Conservation (phyloP, 2,113 vertebrate genomes). For the Mastomys natalensis region DNA sequence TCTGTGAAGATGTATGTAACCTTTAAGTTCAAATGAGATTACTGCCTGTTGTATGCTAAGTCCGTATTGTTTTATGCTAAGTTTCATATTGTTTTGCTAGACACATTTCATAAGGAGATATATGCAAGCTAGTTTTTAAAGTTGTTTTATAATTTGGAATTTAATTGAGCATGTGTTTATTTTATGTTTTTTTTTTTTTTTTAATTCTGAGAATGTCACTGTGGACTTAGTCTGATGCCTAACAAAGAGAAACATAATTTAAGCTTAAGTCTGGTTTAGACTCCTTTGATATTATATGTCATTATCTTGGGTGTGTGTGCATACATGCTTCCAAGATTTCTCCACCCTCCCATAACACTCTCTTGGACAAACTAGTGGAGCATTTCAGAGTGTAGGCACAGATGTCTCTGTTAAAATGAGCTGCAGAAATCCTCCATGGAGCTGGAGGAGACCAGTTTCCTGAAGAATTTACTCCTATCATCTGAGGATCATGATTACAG, state of each 20-base stretch:
- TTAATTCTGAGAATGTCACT: background rate
- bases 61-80: too few species aligned
- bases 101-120: background rate
- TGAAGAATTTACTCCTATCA: constrained; percentile 15
- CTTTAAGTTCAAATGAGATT: background rate
- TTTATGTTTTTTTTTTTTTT: background rate
- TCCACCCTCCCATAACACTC: background rate
- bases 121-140: background rate
- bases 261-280: background rate
- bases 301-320: background rate
- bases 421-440: background rate
- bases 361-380: background rate
- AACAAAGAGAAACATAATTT: constrained; percentile 10
- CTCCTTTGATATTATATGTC: background rate
- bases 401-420: constrained; percentile 58
- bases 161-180: background rate
- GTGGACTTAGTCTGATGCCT: background rate
- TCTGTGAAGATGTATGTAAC: background rate
- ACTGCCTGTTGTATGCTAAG: background rate
- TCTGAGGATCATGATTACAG: background rate
- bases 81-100: background rate
- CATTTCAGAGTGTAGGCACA: background rate
- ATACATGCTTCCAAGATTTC: background rate
- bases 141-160: background rate
- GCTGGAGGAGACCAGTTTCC: constrained; percentile 16